phyloP scores from a whole-genome alignment of 2,888 invertebrate genomes.

The Hipparchia semele region DNA sequence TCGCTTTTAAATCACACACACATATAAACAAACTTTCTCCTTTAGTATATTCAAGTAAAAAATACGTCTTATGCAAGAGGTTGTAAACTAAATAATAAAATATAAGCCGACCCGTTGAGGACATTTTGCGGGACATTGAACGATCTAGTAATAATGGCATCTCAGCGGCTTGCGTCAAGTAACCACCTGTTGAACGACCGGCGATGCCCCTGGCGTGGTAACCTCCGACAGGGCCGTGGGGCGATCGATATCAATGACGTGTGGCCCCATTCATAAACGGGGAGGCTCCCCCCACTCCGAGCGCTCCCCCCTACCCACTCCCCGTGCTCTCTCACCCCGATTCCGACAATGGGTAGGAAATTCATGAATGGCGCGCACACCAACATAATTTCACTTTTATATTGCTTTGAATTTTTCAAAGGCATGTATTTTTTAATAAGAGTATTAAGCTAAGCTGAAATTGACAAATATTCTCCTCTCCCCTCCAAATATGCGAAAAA shows the following conservation, averaged over 20 bases:
- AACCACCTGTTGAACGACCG: slow-evolving; percentile 72
- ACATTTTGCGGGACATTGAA: not conserved
- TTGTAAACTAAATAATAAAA: too few relatives aligned
- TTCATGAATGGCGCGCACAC: slow-evolving; percentile 74
- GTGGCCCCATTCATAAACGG: slow-evolving; percentile 79
- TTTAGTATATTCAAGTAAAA: too few relatives aligned
- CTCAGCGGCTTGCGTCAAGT: slow-evolving; percentile 62
- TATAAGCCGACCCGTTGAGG: too few relatives aligned
- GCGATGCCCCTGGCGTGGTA: slow-evolving; percentile 69
- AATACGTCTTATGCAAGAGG: too few relatives aligned
- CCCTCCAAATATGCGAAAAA: too few relatives aligned
- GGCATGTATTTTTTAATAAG: too few relatives aligned
- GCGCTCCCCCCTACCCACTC: slow-evolving; percentile 16
- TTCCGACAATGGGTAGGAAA: slow-evolving; percentile 54
- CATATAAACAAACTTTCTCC: too few relatives aligned
- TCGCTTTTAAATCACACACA: too few relatives aligned
- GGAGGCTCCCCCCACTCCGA: slow-evolving; percentile 57
- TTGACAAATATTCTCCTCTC: too few relatives aligned
- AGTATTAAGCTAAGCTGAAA: too few relatives aligned
- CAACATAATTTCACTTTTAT: slow-evolving; percentile 37
- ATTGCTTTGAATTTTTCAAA: slow-evolving; percentile 15
- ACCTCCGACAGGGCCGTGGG: slow-evolving; percentile 57
- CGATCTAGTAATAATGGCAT: not conserved
- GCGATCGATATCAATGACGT: slow-evolving; percentile 78
- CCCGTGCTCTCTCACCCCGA: slow-evolving; percentile 47